Base-by-base conservation (phyloP, 2,888 invertebrate genomes). In the Stenurella melanura region DNA sequence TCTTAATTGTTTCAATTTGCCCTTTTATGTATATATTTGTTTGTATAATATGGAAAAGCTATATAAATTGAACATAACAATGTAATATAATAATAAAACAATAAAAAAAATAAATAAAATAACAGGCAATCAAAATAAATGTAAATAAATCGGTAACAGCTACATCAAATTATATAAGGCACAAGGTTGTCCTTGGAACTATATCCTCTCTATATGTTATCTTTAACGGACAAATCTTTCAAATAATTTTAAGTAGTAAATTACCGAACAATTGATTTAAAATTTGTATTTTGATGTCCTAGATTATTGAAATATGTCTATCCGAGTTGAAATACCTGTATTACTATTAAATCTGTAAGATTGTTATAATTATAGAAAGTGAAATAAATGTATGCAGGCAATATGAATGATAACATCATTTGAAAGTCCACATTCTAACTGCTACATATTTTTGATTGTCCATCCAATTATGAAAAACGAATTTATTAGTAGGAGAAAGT, bases 311-410 rank as follows among this genome's bases (percentile, higher is more conserved):
- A 2, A 42, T 42, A 38, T 12, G 7, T 38, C 4, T 1, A 42
- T 42, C n/a, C n/a, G n/a, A 50, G 7, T 50, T n/a, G 50, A 34
- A 34, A 34, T 7, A 9, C 7, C 50, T 50, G 12, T 15, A 42
- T 11, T 63, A 38, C 38, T n/a, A 50, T 18, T 18, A 38, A 63
- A 38, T 19, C 15, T 19, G n/a, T 11, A 4, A 64, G 50, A 64
- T 50, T 42, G 21, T 19, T 64, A 50, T n/a, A 64, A 64, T 64
- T 64, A 64, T 38, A n/a, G 4, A 64, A 64, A 64, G 64, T 64
- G 64, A 64, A 42, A 64, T 21, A 17, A 42, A 64, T 21, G 10
- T 42, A 42, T 38, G 19, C 38, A 64, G 21, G 38, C 19, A 10
- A 5, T 5, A 15, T 4, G 21, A 5, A 2, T 10, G 63, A 50